Base-by-base conservation (phyloP, 2,888 invertebrate species). In the Spisula subtruncata region DNA sequence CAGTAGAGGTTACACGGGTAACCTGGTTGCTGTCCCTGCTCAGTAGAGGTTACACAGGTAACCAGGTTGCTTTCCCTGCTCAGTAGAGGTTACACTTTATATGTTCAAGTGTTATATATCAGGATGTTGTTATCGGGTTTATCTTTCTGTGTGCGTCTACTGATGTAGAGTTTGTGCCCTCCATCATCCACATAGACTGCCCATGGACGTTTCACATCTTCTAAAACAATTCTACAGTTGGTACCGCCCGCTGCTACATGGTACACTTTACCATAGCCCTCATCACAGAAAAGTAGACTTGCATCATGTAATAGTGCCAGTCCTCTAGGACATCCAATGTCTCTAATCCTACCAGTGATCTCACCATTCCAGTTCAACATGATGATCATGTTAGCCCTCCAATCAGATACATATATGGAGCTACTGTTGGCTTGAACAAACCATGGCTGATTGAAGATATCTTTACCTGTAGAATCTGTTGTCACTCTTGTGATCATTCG, bases 311-410 rank as follows among this genome's bases (percentile, higher is more conserved):
- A 46, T 25, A 81, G 46, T 20, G 81, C n/a, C 18, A 81, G 20
- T 54, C 54, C 54, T 20, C 20, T 14, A 54, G 54, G 54, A 54
- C 4, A 14, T 54, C 12, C 54, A 14, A 46, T n/a, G 6, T 25
- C 20, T 16, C 5, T 25, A 46, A 46, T 41, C 20, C 46, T 81
- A 35, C 48, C 81, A 32, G 20, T 48, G 4, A 81, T 8, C 46
- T 81, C 81, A 18, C 81, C 81, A 20, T 81, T 1, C 81, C 81
- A 81, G 81, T 81, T 81, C 12, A 80, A 80, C 80, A 12, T 35
- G 18, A 41, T 80, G 12, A 80, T 18, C 8, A 35, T 20, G 1
- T 80, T 35, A 10, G 1, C 14, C 20, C 35, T 35, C 5, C 6
- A 1, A 41, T 81, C 48, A 46, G 81, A 14, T 46, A 81, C 81